These are phyloP conservation scores for Nothobranchius kuhntae DNA, from an alignment of 2,113 vertebrate species.

Conservation along the genomic window DNA sequence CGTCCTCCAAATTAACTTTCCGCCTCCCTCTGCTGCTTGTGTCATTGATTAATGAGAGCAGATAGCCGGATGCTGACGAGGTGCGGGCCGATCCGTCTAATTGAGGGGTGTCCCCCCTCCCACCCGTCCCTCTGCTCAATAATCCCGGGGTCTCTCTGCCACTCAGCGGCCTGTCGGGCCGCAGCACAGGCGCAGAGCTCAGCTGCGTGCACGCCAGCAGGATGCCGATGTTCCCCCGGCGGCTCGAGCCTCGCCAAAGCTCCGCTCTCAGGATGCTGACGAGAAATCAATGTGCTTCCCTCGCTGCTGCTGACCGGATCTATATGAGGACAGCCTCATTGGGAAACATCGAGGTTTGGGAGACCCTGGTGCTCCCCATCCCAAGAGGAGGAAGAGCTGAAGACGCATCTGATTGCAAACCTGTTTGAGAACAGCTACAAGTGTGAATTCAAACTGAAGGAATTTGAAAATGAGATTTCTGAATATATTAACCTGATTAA, in stretches of 20 bases:
- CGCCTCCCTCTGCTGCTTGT: conserved; percentile 32
- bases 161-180: conserved; percentile 78
- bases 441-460: background rate
- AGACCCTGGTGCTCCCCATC: conserved; percentile 36
- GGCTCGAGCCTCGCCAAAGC: conserved; percentile 45
- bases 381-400: too few species aligned
- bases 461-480: background rate
- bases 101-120: conserved; percentile 76
- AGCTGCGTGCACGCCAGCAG: conserved; percentile 70
- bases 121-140: conserved; percentile 70
- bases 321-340: conserved; percentile 67
- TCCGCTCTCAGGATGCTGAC: conserved; percentile 61
- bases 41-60: conserved; percentile 72
- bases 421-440: conserved; percentile 7
- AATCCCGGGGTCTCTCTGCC: conserved; percentile 77
- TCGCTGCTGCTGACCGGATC: conserved; percentile 75
- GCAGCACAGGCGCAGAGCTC: conserved; percentile 71
- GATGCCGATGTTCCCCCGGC: conserved; percentile 67
- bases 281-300: conserved; percentile 77
- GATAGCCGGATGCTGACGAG: conserved; percentile 72
- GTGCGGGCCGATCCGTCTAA: conserved; percentile 74
- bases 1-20: conserved; percentile 62
- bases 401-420: too few species aligned
- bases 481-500: conserved; percentile 6
- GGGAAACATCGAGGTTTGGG: conserved; percentile 64